Evolutionary conservation across 2,888 invertebrate genomes (phyloP), one percentile per base, ranked within the genome.

Genomic region (Oeneis ivallda): DNA sequence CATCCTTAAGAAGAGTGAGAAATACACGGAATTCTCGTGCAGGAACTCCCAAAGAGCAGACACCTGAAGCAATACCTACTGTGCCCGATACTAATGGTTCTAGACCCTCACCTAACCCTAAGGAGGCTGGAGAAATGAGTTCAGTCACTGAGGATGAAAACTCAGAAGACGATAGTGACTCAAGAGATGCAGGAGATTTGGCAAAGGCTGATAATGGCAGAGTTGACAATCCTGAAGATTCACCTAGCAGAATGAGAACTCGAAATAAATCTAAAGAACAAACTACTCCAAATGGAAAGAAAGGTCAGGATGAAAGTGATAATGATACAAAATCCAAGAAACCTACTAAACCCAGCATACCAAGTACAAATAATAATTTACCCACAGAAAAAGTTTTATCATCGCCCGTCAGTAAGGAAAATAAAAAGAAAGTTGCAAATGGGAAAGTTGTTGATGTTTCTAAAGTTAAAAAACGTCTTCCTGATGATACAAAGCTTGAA

Each of bases 141-240:
- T 96, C 96, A 67, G 95, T 96, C 69, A 96, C 96, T 62, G 96
- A 96, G 85, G 96, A 96, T 93, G 97, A 98, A 84, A 97, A 96
- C 89, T 98, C 98, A 72, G 98, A 98, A 83, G 98, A 98, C 85
- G 98, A 98, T 86, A 98, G 98, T 85, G 98, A 98, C 89, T 98
- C 97, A 66, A 94, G 98, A 81, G 97, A 97, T 79, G 95, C 97
- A 75, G 96, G 86, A 70, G 92, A 92, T 71, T 96, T 83, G 95
- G 96, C 89, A 95, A 98, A 92, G 96, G 97, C 89, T 94, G 97
- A 89, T 94, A 97, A 89, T 96, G 75, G 80, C 95, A 96, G 85
- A 93, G 95, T 78, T 73, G 94, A 94, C 62, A 95, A 94, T 77
- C 95, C 94, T 77, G 97, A 96, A 82, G 95, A 95, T 80, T 96